Conservation (phyloP, 2,888 invertebrate genomes). For the Campopleginae sp. region DNA sequence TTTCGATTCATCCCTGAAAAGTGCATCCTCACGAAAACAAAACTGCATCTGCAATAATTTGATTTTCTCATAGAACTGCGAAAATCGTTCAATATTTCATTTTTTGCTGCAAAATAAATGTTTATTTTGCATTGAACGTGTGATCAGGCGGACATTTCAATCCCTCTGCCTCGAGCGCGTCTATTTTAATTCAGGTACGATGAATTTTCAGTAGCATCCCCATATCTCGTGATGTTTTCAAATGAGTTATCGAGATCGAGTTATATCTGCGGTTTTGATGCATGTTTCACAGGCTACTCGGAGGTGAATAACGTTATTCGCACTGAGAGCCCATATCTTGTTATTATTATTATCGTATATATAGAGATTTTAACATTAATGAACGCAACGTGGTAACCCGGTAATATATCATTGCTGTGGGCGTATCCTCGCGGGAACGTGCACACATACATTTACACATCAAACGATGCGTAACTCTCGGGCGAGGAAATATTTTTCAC, state of each 20-base stretch:
- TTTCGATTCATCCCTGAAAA: not conserved
- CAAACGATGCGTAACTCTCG: slow-evolving; percentile 47
- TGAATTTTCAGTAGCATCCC: slow-evolving; percentile 27
- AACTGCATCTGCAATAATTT: not conserved
- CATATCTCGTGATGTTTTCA: slow-evolving; percentile 12
- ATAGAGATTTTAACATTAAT: slow-evolving; percentile 58
- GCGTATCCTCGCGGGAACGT: slow-evolving; percentile 62
- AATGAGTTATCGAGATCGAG: slow-evolving; percentile 63
- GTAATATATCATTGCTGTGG: slow-evolving; percentile 67
- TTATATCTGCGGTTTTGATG: slow-evolving; percentile 38
- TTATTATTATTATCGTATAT: slow-evolving; percentile 12
- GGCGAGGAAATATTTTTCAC: slow-evolving; percentile 67
- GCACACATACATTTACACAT: not conserved
- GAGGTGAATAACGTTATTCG: slow-evolving; percentile 57
- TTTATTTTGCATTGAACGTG: not conserved
- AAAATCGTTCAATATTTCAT: not conserved
- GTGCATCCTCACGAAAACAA: not conserved
- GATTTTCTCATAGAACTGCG: not conserved
- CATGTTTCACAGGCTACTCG: slow-evolving; percentile 27
- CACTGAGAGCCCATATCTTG: slow-evolving; percentile 23
- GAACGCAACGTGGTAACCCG: slow-evolving; percentile 61
- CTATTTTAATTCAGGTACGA: slow-evolving; percentile 2
- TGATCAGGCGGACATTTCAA: not conserved
- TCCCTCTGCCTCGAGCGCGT: not conserved
- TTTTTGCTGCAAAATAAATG: not conserved